Conservation (phyloP, 2,113 vertebrate species). For the Vanacampus margaritifer region DNA sequence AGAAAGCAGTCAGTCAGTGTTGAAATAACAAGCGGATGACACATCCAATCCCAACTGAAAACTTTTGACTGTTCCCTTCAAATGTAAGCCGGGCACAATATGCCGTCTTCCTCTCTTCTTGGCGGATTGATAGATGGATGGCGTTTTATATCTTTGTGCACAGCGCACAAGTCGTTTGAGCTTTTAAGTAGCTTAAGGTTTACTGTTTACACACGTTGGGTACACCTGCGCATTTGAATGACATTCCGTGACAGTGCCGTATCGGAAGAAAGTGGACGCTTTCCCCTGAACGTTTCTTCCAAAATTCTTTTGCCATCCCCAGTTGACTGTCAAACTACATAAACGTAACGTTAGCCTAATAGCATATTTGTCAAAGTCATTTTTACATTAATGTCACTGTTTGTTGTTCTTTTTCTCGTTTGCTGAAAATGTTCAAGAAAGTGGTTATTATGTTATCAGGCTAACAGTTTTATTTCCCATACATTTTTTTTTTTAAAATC, state of each 20-base stretch:
- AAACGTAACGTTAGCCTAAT: too few species aligned
- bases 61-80: slow-evolving; percentile 39
- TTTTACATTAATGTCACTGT: too few species aligned
- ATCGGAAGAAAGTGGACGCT: not conserved
- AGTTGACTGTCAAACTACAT: too few species aligned
- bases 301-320: too few species aligned
- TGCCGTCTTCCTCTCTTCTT: slow-evolving; percentile 3
- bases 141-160: slow-evolving; percentile 20
- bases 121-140: slow-evolving; percentile 21
- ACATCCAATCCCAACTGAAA: slow-evolving; percentile 12
- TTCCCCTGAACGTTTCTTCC: too few species aligned
- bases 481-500: too few species aligned
- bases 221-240: not conserved
- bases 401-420: too few species aligned
- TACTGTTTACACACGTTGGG: not conserved
- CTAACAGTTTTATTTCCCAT: too few species aligned
- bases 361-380: too few species aligned
- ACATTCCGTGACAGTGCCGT: not conserved
- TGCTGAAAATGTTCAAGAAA: too few species aligned
- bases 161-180: slow-evolving; percentile 15
- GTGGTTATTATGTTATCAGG: too few species aligned
- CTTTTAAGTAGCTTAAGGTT: not conserved
- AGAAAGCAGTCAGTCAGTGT: slow-evolving; percentile 24
- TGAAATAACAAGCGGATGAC: slow-evolving; percentile 29
- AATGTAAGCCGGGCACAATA: slow-evolving; percentile 28